phyloP scores from a whole-genome alignment of 2,113 vertebrate species.

The Oreochromis niloticus region DNA sequence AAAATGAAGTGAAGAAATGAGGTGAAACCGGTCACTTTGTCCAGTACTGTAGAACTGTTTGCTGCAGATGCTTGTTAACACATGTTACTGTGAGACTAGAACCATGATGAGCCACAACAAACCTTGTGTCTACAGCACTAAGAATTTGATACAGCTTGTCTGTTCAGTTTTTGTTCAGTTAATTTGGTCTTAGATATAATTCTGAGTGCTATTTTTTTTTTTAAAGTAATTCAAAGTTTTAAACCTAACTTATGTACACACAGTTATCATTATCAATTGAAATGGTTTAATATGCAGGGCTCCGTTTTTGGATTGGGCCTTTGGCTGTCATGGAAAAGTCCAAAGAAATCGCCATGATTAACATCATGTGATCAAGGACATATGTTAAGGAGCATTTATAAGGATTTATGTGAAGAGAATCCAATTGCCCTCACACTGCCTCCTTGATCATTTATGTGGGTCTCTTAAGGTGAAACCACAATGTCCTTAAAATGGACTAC shows the following conservation, averaged over 20 bases:
- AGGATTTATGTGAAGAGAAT: neutral
- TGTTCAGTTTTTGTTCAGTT: neutral
- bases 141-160: neutral
- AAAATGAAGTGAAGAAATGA: neutral
- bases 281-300: neutral
- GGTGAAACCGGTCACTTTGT: neutral
- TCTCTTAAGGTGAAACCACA: neutral
- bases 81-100: neutral
- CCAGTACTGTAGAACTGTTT: neutral
- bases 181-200: neutral
- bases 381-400: neutral
- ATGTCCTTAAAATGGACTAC: neutral
- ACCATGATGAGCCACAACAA: neutral
- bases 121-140: neutral
- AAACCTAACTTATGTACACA: neutral
- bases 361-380: neutral
- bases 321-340: neutral
- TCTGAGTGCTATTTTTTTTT: fast-evolving
- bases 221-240: neutral
- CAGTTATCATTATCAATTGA: neutral
- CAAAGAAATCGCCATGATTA: neutral
- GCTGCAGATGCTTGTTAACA: neutral
- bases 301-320: too few species aligned
- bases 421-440: neutral
- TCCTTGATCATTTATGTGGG: neutral